Base-by-base conservation (phyloP, 2,113 vertebrate species). In the Murina feae region DNA sequence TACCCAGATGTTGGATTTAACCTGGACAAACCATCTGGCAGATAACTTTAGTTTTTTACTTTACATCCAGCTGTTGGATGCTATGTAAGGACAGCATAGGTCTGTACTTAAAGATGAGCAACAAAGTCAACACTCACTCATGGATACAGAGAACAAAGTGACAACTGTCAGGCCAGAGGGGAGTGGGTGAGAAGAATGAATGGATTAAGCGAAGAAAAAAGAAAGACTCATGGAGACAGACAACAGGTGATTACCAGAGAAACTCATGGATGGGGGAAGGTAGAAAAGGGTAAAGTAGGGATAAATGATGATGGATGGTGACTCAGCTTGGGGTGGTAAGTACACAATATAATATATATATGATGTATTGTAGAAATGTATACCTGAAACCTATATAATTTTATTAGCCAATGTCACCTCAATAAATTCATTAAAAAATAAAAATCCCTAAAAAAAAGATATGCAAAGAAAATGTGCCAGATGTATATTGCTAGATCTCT, bases 1-100 rank as follows among this genome's bases (percentile, higher is more conserved):
- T 90, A 95, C 80, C 63, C 93, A 95, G 94, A 94, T 96, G 91
- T 93, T 89, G 30, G 83, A 37, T 83, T 69, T 89, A 81, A 89
- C n/a, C n/a, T n/a, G n/a, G 79, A 83, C 25, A 95, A 89, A 89
- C 7, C 79, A 96, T 95, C 74, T 95, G 91, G 74, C 1, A 47
- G 32, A 81, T 74, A 30, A 60, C 21, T 39, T 86, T 68, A 44
- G 4, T 76, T 89, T 86, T 93, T 28, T 51, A 32, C 39, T 74
- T 87, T 66, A 80, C 7, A 30, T 79, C 35, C 71, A 91, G 86
- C 51, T 97, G 81, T 65, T 69, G 65, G 14, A 17, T 49, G 44
- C 53, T 78, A 0, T 49, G 17, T 55, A 95, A 91, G 88, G 83
- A 80, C 18, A 86, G 51, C 39, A 39, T 55, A 65, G 11, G 37